Percentiles rank a stretch among this genome's conserved stretches.
phyloP scores from a whole-genome alignment of 2,888 invertebrate genomes.

The Rugalucina vietnamica region DNA sequence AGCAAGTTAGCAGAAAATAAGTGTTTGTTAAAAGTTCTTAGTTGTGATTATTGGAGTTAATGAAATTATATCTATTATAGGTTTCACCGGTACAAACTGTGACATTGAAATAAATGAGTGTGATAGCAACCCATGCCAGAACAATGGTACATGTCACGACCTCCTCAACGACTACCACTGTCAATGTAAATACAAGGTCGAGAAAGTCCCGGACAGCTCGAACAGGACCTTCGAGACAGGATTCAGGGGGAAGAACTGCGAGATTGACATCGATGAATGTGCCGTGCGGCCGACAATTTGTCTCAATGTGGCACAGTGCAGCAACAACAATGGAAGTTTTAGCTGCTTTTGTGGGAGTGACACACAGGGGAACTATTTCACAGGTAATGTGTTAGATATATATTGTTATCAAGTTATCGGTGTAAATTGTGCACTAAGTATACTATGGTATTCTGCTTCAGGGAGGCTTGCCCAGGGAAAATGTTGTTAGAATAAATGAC shows the following conservation, averaged over 20 bases:
- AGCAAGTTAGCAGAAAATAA: too few relatives aligned
- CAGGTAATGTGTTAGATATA: constrained; percentile 52
- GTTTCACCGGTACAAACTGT: constrained; percentile 64
- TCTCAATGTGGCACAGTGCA: constrained; percentile 69
- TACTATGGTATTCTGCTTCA: too few relatives aligned
- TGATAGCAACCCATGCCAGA: constrained; percentile 75
- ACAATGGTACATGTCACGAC: constrained; percentile 67
- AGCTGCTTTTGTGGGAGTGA: constrained; percentile 67
- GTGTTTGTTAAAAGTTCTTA: too few relatives aligned
- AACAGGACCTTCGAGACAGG: constrained; percentile 67
- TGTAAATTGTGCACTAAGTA: too few relatives aligned
- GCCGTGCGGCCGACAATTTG: constrained; percentile 63
- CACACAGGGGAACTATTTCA: constrained; percentile 56
- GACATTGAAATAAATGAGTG: constrained; percentile 67
- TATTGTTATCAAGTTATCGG: background rate
- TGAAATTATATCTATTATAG: too few relatives aligned
- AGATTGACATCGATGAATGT: constrained; percentile 71
- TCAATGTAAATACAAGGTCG: constrained; percentile 43
- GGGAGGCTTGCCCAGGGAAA: too few relatives aligned
- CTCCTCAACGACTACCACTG: constrained; percentile 56
- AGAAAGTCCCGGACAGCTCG: constrained; percentile 34
- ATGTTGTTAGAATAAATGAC: too few relatives aligned
- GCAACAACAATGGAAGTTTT: constrained; percentile 59
- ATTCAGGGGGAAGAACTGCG: constrained; percentile 77
- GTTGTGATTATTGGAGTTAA: too few relatives aligned